Conservation (phyloP, 2,888 invertebrate genomes). For the Rotaria magnacalcarata region DNA sequence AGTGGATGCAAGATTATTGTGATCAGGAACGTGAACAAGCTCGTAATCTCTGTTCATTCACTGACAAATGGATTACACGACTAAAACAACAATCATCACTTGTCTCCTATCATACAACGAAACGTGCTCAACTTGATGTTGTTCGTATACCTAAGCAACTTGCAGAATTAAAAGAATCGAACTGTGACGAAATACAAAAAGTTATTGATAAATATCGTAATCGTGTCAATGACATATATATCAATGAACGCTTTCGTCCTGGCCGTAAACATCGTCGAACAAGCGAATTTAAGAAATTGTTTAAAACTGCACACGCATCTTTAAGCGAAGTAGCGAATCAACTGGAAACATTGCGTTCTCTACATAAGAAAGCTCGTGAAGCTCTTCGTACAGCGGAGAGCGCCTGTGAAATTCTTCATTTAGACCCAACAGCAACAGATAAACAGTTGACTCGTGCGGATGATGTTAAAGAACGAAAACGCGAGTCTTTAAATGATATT, state of each 20-base stretch:
- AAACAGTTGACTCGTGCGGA: background rate
- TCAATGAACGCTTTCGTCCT: background rate
- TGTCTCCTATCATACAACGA: background rate
- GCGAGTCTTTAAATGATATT: background rate
- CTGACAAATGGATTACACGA: background rate
- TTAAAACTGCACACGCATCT: background rate
- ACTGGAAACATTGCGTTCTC: background rate
- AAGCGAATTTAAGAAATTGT: background rate
- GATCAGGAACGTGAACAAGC: background rate
- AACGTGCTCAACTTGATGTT: conserved; percentile 16
- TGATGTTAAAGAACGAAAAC: background rate
- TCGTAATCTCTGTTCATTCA: background rate
- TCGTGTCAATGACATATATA: conserved; percentile 2
- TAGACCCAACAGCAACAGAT: background rate
- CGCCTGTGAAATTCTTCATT: background rate
- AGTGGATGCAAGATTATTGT: background rate
- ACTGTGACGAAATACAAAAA: background rate
- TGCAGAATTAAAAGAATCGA: background rate
- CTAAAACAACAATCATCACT: background rate
- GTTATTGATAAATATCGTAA: background rate
- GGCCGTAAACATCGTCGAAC: conserved; percentile 14
- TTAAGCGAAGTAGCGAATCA: background rate
- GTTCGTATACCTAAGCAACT: conserved; percentile 10
- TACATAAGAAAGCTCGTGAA: background rate
- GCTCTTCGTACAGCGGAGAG: background rate